A percentile compares a stretch with the other conserved stretches of the same genome.
These are phyloP conservation scores for Hypsopygia costalis DNA, from an alignment of 2,888 invertebrate species.

Conservation along the genomic window DNA sequence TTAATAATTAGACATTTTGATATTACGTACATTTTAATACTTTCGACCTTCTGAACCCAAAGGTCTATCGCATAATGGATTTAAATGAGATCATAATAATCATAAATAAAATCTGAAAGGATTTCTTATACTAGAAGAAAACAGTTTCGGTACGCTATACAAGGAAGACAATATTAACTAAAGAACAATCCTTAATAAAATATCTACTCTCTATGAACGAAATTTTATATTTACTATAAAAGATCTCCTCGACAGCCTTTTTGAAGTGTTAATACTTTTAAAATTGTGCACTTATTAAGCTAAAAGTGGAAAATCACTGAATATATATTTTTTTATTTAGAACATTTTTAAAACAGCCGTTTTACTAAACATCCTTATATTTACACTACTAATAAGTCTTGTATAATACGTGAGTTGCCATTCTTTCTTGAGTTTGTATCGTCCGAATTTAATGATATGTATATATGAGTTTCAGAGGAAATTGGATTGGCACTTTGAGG, in stretches of 20 bases:
- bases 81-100: no score
- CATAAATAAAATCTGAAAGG: slow-evolving; percentile 1
- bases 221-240: background rate
- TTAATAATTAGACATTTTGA: no score
- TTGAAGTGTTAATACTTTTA: slow-evolving; percentile 41
- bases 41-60: no score
- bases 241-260: slow-evolving; percentile 43
- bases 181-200: slow-evolving; percentile 1
- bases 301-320: slow-evolving; percentile 31
- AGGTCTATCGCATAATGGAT: no score
- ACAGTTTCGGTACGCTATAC: slow-evolving; percentile 2
- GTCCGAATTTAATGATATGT: no score
- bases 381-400: background rate
- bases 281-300: slow-evolving; percentile 47
- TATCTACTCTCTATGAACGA: background rate
- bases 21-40: no score
- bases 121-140: slow-evolving; percentile 9
- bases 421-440: no score
- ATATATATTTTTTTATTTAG: slow-evolving; percentile 21
- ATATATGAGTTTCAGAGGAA: no score
- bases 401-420: background rate
- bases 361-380: background rate
- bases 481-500: no score
- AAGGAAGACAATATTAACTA: slow-evolving; percentile 17
- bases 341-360: background rate